Evolutionary conservation across 1,140 invertebrate species (phyloP).

Genomic region (Dendroctonus ponderosae): DNA sequence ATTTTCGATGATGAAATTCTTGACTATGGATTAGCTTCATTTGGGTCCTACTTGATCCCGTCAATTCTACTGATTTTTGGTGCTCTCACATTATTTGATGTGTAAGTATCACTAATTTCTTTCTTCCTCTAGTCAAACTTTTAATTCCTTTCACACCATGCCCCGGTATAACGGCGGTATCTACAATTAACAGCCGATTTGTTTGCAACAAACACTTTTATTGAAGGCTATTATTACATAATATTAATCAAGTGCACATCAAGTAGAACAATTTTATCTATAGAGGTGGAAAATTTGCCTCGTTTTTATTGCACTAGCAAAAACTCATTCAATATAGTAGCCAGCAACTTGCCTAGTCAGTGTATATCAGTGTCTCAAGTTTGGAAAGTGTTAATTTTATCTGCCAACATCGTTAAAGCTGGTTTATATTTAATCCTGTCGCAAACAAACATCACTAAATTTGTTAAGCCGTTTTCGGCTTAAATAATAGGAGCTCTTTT

Average conservation of each 20-base stretch:
- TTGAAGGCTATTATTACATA: not conserved
- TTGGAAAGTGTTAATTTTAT: too few species aligned
- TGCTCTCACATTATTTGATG: conserved; percentile 28
- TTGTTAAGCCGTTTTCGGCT: too few species aligned
- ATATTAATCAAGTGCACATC: not conserved
- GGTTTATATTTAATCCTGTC: too few species aligned
- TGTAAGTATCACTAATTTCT: conserved; percentile 33
- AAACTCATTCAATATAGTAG: too few species aligned
- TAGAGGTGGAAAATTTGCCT: too few species aligned
- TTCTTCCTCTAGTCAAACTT: not conserved
- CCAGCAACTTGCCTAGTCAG: too few species aligned
- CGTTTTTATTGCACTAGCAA: too few species aligned
- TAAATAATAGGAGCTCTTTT: too few species aligned
- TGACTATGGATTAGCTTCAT: conserved; percentile 1
- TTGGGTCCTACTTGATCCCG: conserved; percentile 11
- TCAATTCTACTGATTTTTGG: conserved; percentile 28
- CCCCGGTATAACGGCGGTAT: not conserved
- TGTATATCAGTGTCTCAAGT: too few species aligned
- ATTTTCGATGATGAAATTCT: conserved; percentile 9
- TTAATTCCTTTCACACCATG: not conserved
- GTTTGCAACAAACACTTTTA: not conserved
- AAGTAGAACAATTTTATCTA: not conserved
- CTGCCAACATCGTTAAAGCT: too few species aligned
- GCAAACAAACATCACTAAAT: too few species aligned
- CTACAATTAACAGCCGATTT: not conserved